A percentile compares a stretch with the other conserved stretches of the same genome.
Conservation (phyloP, 1,140 invertebrate species). For the Bombus fervidus region DNA sequence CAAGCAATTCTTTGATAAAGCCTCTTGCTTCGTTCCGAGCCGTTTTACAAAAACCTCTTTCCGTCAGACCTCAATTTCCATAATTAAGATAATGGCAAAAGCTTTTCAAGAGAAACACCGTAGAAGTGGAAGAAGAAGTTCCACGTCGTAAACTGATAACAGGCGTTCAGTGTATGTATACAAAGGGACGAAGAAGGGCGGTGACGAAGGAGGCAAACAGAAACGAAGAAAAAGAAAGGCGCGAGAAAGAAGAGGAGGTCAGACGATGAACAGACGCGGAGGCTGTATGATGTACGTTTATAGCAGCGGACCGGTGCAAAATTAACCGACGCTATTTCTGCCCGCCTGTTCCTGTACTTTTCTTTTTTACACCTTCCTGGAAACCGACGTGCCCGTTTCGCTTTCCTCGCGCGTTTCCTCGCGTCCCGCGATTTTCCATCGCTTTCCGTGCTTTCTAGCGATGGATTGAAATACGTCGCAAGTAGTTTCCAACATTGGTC, state of each 20-base stretch:
- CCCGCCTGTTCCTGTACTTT: conserved; percentile 62
- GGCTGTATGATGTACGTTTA: conserved; percentile 71
- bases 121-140: not conserved
- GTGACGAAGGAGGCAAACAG: not conserved
- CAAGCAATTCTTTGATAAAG: not conserved
- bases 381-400: conserved; percentile 11
- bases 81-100: not conserved
- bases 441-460: too few species aligned
- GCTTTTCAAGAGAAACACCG: not conserved
- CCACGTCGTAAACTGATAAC: not conserved
- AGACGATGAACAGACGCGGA: conserved; percentile 73
- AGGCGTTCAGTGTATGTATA: not conserved
- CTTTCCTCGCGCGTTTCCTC: not conserved
- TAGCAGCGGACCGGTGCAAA: conserved; percentile 67
- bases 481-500: too few species aligned
- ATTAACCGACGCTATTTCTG: conserved; percentile 72
- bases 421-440: not conserved
- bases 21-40: not conserved
- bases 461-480: too few species aligned
- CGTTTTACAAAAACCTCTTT: not conserved
- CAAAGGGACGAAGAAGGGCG: not conserved
- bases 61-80: not conserved
- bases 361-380: conserved; percentile 55
- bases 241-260: conserved; percentile 42
- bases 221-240: conserved; percentile 3